Evolutionary conservation across 2,113 vertebrate species (phyloP), one percentile per base, ranked within the genome.

Genomic region (Marcusenius ussheri): DNA sequence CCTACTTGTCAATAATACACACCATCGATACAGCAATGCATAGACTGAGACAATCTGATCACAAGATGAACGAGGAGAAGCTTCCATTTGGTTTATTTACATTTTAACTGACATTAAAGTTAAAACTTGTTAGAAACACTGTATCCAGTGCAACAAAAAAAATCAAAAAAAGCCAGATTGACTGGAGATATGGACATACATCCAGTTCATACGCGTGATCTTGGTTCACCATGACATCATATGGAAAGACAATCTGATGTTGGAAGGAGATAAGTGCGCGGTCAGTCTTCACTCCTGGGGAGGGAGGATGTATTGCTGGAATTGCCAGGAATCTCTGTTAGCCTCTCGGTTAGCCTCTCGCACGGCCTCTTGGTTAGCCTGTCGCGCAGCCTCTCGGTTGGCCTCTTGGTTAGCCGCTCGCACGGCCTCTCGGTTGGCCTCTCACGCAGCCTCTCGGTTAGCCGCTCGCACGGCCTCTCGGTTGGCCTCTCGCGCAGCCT

Each of bases 221-320:
- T 15, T 19, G 42, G 39, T 19, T 51, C 35, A n/a, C 49, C 5
- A 53, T 42, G 35, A 46, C 51, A 51, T 46, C 84, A 31, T 15
- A 11, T 58, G 35, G 77, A 89, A 84, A 56, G 83, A 89, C 50
- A 53, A n/a, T 27, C 56, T 46, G 15, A 84, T 39, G 56, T 47
- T 13, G 45, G 51, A 49, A 70, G 27, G 42, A 24, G 17, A n/a
- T 42, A n/a, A 3, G 19, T 53, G 56, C 27, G 21, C 31, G 19
- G 19, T 77, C 66, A 27, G 85, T n/a, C 47, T 87, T 84, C 24
- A 46, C 83, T 87, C 42, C 27, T 74, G 24, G 42, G 80, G n/a
- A 21, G 39, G 15, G 24, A 21, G 47, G 35, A 35, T 4, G 80
- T 90, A 90, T 90, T 90, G 89, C 89, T 88, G 89, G 51, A 70